phyloP scores from a whole-genome alignment of 2,113 vertebrate species.

The Pterocles orientalis region DNA sequence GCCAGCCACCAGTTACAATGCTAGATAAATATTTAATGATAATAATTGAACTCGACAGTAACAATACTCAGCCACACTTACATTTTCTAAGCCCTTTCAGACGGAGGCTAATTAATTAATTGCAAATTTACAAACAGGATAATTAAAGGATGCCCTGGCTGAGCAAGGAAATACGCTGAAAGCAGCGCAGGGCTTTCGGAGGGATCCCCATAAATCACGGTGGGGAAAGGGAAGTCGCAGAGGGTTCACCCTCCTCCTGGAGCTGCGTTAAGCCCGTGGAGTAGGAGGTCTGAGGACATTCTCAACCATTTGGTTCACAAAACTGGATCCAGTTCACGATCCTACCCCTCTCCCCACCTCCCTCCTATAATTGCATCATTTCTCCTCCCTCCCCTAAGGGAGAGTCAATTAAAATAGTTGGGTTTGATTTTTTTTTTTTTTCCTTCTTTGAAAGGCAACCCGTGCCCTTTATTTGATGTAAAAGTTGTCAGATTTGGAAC shows the following conservation, averaged over 20 bases:
- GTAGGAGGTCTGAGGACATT: background rate
- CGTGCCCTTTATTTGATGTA: background rate
- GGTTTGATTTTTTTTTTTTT: background rate
- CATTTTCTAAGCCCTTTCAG: slow-evolving; percentile 35
- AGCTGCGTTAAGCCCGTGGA: background rate
- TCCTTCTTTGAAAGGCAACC: background rate
- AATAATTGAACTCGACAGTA: slow-evolving; percentile 35
- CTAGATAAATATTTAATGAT: slow-evolving; percentile 45
- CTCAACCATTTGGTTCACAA: background rate
- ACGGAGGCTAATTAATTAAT: slow-evolving; percentile 55
- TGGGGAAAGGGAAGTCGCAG: background rate
- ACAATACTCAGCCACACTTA: slow-evolving; percentile 1
- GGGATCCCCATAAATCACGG: background rate
- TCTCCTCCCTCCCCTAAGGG: slow-evolving; percentile 35
- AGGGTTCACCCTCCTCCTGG: background rate
- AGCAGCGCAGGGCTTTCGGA: background rate
- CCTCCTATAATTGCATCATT: background rate
- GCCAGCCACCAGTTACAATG: background rate
- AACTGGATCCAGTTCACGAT: background rate
- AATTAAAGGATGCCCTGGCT: slow-evolving; percentile 30
- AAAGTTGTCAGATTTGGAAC: background rate
- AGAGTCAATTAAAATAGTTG: background rate
- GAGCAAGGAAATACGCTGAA: background rate
- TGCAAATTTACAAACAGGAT: slow-evolving; percentile 28
- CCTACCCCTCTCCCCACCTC: background rate